Evolutionary conservation across 2,113 vertebrate genomes (phyloP).

Genomic region (Anas platyrhynchos): DNA sequence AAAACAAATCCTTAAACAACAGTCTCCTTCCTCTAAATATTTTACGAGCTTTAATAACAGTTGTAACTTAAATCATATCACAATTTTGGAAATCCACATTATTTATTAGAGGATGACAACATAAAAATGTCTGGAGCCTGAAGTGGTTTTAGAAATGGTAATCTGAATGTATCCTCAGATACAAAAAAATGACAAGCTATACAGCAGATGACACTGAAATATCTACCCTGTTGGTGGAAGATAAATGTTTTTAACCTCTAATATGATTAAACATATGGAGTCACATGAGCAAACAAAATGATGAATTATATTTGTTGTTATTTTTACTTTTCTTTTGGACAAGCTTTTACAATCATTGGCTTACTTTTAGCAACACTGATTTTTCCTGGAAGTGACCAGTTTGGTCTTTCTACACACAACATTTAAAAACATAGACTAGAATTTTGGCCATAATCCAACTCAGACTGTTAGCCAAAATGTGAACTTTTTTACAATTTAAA

Average conservation of each 20-base stretch:
- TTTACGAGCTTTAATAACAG: background rate
- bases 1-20: background rate
- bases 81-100: background rate
- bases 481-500: background rate
- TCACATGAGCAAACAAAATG: background rate
- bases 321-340: background rate
- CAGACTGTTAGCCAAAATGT: background rate
- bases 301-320: background rate
- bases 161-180: background rate
- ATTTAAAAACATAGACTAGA: background rate
- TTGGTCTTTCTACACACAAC: background rate
- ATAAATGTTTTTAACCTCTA: constrained; percentile 24
- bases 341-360: background rate
- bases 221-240: background rate
- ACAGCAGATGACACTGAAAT: background rate
- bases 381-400: background rate
- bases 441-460: background rate
- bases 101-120: background rate
- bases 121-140: background rate
- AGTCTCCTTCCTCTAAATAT: background rate
- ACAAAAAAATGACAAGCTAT: background rate
- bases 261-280: constrained; percentile 13
- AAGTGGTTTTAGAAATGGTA: background rate
- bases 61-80: background rate
- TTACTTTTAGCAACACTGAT: background rate